Percentiles rank a stretch among this genome's conserved stretches.
Evolutionary conservation across 2,888 invertebrate genomes (phyloP).

Genomic region (Campoplex capitator): DNA sequence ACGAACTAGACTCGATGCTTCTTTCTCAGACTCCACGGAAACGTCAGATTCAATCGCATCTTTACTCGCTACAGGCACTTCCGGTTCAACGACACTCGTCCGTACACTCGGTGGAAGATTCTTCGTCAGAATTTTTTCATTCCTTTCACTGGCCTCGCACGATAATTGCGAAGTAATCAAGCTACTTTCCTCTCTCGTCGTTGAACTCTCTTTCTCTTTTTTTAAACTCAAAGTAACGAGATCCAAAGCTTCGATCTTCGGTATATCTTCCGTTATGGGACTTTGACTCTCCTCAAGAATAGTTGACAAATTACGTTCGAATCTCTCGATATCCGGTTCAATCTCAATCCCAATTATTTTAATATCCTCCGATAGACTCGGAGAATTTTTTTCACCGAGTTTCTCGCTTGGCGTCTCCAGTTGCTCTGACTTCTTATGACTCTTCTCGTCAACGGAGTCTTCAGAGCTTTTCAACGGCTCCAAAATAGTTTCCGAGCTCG

Average conservation of each 20-base stretch:
- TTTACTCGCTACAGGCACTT: constrained; percentile 29
- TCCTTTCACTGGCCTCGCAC: not conserved
- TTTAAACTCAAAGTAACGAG: not conserved
- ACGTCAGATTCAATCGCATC: not conserved
- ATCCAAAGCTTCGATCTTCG: constrained; percentile 37
- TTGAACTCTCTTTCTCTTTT: not conserved
- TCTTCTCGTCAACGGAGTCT: constrained; percentile 52
- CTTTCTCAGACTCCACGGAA: not conserved
- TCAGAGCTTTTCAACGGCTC: constrained; percentile 58
- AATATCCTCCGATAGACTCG: constrained; percentile 72
- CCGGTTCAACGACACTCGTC: constrained; percentile 8
- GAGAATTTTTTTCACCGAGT: constrained; percentile 42
- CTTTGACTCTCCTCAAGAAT: constrained; percentile 61
- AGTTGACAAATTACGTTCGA: constrained; percentile 58
- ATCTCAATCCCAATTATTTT: constrained; percentile 63
- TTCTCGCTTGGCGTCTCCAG: constrained; percentile 39
- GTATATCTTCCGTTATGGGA: constrained; percentile 46
- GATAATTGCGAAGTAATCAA: not conserved
- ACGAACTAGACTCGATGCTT: not conserved
- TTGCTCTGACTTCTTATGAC: constrained; percentile 38
- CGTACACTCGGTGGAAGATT: not conserved
- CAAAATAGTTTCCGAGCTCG: constrained; percentile 69
- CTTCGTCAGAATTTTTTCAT: constrained; percentile 12
- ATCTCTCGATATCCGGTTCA: constrained; percentile 45
- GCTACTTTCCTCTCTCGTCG: constrained; percentile 21